A percentile compares a stretch with the other conserved stretches of the same genome.
These are phyloP conservation scores for Heliconius charithonia DNA, from an alignment of 2,888 invertebrate species.

Conservation along the genomic window DNA sequence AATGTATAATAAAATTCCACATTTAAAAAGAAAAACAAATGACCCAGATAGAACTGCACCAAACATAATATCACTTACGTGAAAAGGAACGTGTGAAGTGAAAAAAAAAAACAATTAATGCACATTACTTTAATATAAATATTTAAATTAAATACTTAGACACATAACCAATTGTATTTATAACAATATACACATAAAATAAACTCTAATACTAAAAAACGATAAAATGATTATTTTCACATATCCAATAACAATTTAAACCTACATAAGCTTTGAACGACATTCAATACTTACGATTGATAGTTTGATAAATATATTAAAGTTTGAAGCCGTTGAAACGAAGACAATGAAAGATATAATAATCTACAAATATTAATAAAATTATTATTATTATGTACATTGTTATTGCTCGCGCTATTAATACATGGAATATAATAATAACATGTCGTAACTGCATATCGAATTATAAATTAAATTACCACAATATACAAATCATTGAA, in stretches of 20 bases:
- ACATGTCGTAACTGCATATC: neutral
- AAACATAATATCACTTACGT: neutral
- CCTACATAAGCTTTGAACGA: conserved; percentile 31
- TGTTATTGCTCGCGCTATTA: conserved; percentile 8
- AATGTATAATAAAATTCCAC: neutral
- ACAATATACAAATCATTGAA: neutral
- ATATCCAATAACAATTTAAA: conserved; percentile 33
- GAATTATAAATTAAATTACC: neutral
- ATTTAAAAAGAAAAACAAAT: neutral
- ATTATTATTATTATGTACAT: conserved; percentile 14
- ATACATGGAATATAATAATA: neutral
- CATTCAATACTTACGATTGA: conserved; percentile 16
- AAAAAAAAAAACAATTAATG: conserved; percentile 29
- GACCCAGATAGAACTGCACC: neutral
- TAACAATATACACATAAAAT: conserved; percentile 41
- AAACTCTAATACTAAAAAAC: conserved; percentile 39
- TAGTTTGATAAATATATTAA: conserved; percentile 22
- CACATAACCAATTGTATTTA: conserved; percentile 25
- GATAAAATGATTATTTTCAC: conserved; percentile 27
- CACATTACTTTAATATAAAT: conserved; percentile 33
- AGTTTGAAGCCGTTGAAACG: conserved; percentile 11
- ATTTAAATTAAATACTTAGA: conserved; percentile 35
- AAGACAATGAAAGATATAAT: conserved; percentile 11
- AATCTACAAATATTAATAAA: conserved; percentile 3
- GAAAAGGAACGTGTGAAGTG: neutral